Evolutionary conservation across 35 echinoderm and acorn worm genomes (phyloP).

Genomic region (Apostichopus parvimensis): DNA sequence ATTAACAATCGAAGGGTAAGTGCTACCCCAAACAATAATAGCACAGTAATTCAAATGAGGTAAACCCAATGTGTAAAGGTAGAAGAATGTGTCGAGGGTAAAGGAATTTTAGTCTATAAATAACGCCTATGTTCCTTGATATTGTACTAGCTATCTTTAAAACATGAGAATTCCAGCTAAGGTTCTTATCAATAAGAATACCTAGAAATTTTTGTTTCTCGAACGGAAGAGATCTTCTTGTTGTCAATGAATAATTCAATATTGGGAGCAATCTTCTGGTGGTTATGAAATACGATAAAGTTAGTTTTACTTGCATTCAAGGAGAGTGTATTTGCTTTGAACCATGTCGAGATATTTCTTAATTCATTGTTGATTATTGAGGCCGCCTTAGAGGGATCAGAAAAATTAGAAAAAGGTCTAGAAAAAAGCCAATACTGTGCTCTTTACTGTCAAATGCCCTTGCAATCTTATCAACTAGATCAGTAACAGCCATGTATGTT

Average conservation of each 20-base stretch:
- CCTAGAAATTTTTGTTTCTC: slow-evolving; percentile 37
- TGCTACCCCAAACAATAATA: background rate
- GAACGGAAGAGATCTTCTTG: slow-evolving; percentile 6
- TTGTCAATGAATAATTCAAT: background rate
- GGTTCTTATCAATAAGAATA: slow-evolving; percentile 17
- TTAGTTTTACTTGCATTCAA: no score
- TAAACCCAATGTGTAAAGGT: background rate
- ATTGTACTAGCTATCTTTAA: background rate
- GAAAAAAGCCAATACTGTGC: no score
- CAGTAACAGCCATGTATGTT: no score
- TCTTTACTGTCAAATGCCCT: no score
- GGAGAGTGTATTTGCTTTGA: no score
- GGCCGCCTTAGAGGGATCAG: no score
- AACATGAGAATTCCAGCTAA: slow-evolving; percentile 5
- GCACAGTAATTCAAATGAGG: background rate
- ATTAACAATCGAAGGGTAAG: background rate
- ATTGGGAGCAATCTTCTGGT: background rate
- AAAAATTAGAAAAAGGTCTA: no score
- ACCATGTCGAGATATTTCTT: no score
- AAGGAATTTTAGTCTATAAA: background rate
- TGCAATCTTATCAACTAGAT: no score
- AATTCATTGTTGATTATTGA: no score
- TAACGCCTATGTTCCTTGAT: slow-evolving; percentile 32
- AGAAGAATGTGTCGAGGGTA: slow-evolving; percentile 2
- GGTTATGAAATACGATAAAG: background rate